Evolutionary conservation across 2,888 invertebrate species (phyloP).

Genomic region (Heliconius charithonia): DNA sequence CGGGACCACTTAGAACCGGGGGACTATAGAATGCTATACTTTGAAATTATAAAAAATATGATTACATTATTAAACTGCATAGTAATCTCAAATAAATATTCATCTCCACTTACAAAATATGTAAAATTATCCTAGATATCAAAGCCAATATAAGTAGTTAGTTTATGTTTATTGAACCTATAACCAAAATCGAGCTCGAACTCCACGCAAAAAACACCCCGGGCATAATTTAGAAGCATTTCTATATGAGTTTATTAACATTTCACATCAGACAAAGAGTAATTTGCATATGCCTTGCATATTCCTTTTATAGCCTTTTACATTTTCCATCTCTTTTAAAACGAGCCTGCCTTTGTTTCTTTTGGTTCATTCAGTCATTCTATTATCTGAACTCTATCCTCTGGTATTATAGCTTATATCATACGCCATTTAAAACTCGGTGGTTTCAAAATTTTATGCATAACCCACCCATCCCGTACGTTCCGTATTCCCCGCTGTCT

Average conservation of each 20-base stretch:
- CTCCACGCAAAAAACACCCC: constrained; percentile 10
- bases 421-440: constrained; percentile 50
- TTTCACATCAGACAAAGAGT: constrained; percentile 32
- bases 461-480: constrained; percentile 51
- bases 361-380: constrained; percentile 43
- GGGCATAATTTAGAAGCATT: constrained; percentile 25
- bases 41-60: no score
- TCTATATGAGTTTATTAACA: constrained; percentile 24
- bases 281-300: constrained; percentile 40
- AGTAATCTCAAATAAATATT: no score
- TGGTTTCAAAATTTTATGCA: constrained; percentile 56
- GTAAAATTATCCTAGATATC: no score
- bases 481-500: constrained; percentile 48
- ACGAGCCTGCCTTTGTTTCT: constrained; percentile 40
- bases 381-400: constrained; percentile 46
- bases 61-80: no score
- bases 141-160: background rate
- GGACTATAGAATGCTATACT: no score
- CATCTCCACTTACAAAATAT: no score
- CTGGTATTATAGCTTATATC: constrained; percentile 48
- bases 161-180: background rate
- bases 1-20: no score
- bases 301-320: constrained; percentile 35
- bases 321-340: constrained; percentile 42
- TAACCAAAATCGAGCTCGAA: background rate